These are phyloP conservation scores for Sarcophaga caerulescens DNA, from an alignment of 2,888 invertebrate genomes.

Conservation along the genomic window DNA sequence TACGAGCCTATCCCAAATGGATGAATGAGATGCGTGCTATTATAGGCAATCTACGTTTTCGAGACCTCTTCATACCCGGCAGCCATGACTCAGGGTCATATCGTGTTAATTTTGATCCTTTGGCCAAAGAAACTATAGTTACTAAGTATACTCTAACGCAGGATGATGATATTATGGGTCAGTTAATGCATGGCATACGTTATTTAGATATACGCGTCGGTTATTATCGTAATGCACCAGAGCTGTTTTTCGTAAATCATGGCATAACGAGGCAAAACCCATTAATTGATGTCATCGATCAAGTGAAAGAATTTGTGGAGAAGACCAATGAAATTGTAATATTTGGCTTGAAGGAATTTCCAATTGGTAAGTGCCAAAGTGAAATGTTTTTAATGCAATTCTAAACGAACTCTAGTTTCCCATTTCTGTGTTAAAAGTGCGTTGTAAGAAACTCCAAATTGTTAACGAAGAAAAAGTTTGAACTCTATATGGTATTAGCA, in stretches of 20 bases:
- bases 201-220: conserved; percentile 85
- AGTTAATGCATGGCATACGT: conserved; percentile 84
- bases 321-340: conserved; percentile 84
- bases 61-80: conserved; percentile 86
- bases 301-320: conserved; percentile 83
- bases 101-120: conserved; percentile 78
- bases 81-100: conserved; percentile 87
- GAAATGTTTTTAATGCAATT: neutral
- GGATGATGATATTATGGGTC: conserved; percentile 83
- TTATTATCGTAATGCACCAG: conserved; percentile 80
- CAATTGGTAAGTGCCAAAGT: conserved; percentile 81
- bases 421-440: too few species aligned
- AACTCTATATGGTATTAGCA: too few species aligned
- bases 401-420: too few species aligned
- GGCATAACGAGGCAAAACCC: conserved; percentile 82
- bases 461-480: too few species aligned
- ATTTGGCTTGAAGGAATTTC: conserved; percentile 84
- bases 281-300: conserved; percentile 81
- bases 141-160: conserved; percentile 83
- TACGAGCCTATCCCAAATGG: conserved; percentile 83
- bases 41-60: conserved; percentile 81
- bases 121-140: conserved; percentile 79
- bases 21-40: conserved; percentile 82
- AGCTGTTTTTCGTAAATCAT: conserved; percentile 83
- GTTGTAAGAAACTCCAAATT: too few species aligned